phyloP scores from a whole-genome alignment of 2,113 vertebrate species.

The Varanus salvator region DNA sequence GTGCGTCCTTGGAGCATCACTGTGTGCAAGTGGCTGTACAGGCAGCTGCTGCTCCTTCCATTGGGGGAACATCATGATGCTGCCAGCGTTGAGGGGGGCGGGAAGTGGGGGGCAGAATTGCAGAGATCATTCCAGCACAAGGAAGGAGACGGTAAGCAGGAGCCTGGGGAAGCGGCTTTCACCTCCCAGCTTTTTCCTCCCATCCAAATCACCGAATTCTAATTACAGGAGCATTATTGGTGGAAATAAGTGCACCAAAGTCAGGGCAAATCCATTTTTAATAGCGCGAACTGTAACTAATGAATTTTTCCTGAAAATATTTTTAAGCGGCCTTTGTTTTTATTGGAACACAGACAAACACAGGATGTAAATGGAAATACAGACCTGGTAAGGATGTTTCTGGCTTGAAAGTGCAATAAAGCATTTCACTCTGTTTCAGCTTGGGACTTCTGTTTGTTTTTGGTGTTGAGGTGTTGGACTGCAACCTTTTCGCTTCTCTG shows the following conservation, averaged over 20 bases:
- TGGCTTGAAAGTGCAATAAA: constrained; percentile 28
- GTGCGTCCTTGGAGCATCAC: no score
- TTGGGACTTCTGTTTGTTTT: background rate
- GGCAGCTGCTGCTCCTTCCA: background rate
- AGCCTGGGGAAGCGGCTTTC: background rate
- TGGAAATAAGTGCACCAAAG: no score
- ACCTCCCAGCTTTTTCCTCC: background rate
- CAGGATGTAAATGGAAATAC: constrained; percentile 13
- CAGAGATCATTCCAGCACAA: background rate
- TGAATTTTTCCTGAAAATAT: background rate
- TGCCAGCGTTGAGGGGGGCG: no score
- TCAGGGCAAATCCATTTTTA: background rate
- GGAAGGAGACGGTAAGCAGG: background rate
- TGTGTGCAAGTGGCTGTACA: no score
- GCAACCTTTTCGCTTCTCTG: background rate
- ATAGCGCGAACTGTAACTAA: background rate
- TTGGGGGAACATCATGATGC: background rate
- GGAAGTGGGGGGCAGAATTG: background rate
- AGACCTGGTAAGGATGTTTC: constrained; percentile 1
- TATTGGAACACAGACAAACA: constrained; percentile 14
- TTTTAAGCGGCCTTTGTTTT: constrained; percentile 21
- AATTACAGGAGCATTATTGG: background rate
- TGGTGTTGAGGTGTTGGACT: background rate
- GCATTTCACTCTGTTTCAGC: background rate
- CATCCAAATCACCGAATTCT: background rate